These are phyloP conservation scores for Otus sunia DNA, from an alignment of 2,113 vertebrate genomes.

Conservation along the genomic window DNA sequence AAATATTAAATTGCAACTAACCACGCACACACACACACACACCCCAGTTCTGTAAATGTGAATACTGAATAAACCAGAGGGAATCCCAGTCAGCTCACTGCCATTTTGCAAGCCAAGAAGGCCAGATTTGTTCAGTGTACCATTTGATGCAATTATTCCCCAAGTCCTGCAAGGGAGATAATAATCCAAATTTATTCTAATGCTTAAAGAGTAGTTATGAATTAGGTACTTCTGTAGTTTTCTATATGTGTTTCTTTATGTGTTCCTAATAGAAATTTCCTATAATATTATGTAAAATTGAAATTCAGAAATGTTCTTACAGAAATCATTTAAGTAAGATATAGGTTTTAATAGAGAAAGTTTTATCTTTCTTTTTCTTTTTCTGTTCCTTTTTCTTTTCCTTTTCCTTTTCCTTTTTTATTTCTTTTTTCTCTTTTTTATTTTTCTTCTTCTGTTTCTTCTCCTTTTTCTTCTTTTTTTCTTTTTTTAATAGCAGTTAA, in stretches of 20 bases:
- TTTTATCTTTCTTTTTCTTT: background rate
- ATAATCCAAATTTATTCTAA: background rate
- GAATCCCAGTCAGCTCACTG: background rate
- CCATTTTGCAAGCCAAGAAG: background rate
- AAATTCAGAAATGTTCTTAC: background rate
- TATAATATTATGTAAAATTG: background rate
- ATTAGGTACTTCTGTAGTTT: background rate
- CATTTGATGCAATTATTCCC: background rate
- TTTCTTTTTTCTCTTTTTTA: background rate
- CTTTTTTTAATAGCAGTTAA: background rate
- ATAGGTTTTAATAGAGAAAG: background rate
- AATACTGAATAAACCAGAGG: background rate
- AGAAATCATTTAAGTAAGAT: background rate
- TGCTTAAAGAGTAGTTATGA: background rate
- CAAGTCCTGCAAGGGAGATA: background rate
- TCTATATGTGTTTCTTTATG: background rate
- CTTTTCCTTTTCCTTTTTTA: too few species aligned
- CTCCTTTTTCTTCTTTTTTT: too few species aligned
- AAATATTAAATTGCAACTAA: background rate
- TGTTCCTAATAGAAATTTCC: background rate
- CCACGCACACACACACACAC: background rate
- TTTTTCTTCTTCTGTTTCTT: too few species aligned
- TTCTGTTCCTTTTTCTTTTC: background rate
- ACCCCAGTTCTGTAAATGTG: background rate
- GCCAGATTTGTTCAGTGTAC: background rate